Base-by-base conservation (phyloP, 2,113 vertebrate genomes). In the Bubo scandiacus region DNA sequence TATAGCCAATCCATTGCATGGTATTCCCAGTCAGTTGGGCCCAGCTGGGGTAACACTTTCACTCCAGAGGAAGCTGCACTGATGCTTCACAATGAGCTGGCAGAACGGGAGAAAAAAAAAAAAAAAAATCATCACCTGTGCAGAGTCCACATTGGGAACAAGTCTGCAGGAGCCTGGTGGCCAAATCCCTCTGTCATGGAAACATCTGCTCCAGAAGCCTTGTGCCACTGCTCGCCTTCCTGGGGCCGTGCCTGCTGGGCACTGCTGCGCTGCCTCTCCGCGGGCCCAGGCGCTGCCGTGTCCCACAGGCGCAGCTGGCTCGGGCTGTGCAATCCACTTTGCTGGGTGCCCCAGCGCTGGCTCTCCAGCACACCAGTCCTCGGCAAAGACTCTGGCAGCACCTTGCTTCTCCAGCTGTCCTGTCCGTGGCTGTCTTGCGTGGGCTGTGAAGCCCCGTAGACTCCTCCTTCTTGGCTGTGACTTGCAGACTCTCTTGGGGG, bases 81-180 rank as follows among this genome's bases (percentile, higher is more conserved):
- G 8, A 45, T 36, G 15, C 38, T 86, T 86, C 25, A 55, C 10
- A 70, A 22, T 19, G 12, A 86, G 54, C 9, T 54, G 29, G 25
- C 22, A 81, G n/a, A 81, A 78, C 6, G 14, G 15, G 10, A 13
- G 9, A 32, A 27, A 14, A n/a, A 45, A 34, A 63, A 14, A 7
- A 19, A 40, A 47, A 32, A 21, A 52, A 34, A n/a, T n/a, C 26
- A n/a, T 92, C 89, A 98, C 97, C 97, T 97, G 91, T 86, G 96
- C 71, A 97, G 54, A 81, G 78, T 67, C 32, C 19, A 34, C 3
- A 36, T 54, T 75, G 94, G 80, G 63, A 94, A 75, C 0, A 18
- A 72, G 6, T 27, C 85, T 73, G 81, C 29, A 36, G 92, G 40
- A 1, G 34, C 43, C 38, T 61, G 96, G 18, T 75, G 92, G 38